These are phyloP conservation scores for Clusia tigrina DNA, from an alignment of 2,888 invertebrate species.

Conservation along the genomic window DNA sequence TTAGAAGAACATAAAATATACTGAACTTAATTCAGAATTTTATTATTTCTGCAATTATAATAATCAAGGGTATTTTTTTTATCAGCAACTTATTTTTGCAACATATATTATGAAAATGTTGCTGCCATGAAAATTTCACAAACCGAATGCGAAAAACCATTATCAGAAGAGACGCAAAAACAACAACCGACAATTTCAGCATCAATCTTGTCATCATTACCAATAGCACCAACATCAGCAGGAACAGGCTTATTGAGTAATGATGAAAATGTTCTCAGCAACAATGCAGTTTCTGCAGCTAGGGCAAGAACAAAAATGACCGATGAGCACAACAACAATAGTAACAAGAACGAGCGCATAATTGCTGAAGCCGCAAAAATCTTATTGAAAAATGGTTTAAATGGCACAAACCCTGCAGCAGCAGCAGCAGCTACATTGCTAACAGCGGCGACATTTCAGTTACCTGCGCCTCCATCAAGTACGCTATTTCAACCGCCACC, in stretches of 20 bases:
- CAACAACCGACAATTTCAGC: slow-evolving; percentile 17
- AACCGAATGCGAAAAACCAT: slow-evolving; percentile 36
- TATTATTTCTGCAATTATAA: no score
- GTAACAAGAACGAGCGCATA: slow-evolving; percentile 44
- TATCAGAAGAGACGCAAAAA: slow-evolving; percentile 34
- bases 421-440: slow-evolving; percentile 43
- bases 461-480: slow-evolving; percentile 33
- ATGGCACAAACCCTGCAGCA: slow-evolving; percentile 48
- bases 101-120: no score
- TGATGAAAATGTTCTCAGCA: slow-evolving; percentile 45
- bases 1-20: no score
- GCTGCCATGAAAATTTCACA: slow-evolving; percentile 47
- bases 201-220: slow-evolving; percentile 14
- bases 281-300: slow-evolving; percentile 66
- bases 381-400: slow-evolving; percentile 57
- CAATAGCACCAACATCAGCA: slow-evolving; percentile 32
- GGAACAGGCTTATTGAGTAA: slow-evolving; percentile 44
- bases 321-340: slow-evolving; percentile 65
- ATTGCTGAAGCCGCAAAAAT: slow-evolving; percentile 56
- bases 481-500: slow-evolving; percentile 31
- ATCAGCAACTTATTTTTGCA: no score
- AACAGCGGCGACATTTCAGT: slow-evolving; percentile 47
- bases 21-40: no score
- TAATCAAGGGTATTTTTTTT: no score
- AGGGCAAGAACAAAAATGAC: slow-evolving; percentile 75